Conservation (phyloP, 2,888 invertebrate species). For the Lissocephala sabroskyi region DNA sequence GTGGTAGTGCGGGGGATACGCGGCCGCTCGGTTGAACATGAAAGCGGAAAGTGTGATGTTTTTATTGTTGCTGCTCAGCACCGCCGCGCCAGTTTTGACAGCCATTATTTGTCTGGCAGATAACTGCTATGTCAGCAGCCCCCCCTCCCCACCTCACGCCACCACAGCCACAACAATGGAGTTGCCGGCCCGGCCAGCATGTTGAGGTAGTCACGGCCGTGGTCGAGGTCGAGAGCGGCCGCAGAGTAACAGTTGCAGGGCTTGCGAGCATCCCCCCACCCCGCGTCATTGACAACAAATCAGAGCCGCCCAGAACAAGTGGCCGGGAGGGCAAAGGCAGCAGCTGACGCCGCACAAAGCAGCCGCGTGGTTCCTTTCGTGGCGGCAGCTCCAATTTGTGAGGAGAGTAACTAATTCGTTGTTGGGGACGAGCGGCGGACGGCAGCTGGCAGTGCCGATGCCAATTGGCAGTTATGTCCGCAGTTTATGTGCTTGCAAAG, state of each 20-base stretch:
- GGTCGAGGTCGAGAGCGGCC: too few species aligned
- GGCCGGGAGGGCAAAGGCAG: not conserved
- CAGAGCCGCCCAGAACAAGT: slow-evolving; percentile 11
- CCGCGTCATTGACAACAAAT: slow-evolving; percentile 8
- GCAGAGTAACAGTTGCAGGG: not conserved
- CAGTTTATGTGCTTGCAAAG: too few species aligned
- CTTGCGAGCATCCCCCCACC: not conserved
- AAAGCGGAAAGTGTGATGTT: slow-evolving; percentile 7
- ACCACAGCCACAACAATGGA: not conserved
- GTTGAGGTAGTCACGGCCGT: too few species aligned
- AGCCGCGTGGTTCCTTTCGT: too few species aligned
- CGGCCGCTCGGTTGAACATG: not conserved
- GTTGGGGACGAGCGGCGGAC: too few species aligned
- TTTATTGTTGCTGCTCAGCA: slow-evolving; percentile 14
- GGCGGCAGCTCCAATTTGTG: too few species aligned
- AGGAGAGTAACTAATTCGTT: too few species aligned
- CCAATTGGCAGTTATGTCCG: too few species aligned
- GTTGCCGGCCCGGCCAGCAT: not conserved
- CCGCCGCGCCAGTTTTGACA: slow-evolving; percentile 20
- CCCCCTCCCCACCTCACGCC: too few species aligned
- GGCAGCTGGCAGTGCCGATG: too few species aligned
- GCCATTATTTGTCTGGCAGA: slow-evolving; percentile 27
- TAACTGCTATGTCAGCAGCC: slow-evolving; percentile 13
- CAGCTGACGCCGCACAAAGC: not conserved
- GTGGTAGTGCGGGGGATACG: not conserved